Evolutionary conservation across 2,797 vertebrate species (phyloP).

Genomic region (Steatocranus sp.): DNA sequence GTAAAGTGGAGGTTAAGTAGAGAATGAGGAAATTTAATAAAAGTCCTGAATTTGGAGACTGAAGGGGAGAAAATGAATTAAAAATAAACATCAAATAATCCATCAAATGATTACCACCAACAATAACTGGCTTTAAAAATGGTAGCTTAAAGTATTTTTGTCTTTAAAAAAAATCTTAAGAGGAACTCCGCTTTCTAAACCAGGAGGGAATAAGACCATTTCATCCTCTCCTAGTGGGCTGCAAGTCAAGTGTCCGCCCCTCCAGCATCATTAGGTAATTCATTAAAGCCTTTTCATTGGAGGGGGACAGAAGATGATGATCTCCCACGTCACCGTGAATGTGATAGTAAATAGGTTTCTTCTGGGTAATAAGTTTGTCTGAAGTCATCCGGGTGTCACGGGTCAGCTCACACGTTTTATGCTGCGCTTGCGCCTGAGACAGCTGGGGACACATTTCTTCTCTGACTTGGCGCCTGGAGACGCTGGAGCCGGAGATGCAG

Average conservation of each 20-base stretch:
- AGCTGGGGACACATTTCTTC: conserved; percentile 60
- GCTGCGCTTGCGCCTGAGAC: conserved; percentile 63
- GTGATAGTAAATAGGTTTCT: background rate
- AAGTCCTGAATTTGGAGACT: background rate
- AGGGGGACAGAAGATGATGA: background rate
- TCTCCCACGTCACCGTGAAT: background rate
- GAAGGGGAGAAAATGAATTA: background rate
- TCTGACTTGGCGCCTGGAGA: conserved; percentile 53
- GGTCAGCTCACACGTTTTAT: conserved; percentile 68
- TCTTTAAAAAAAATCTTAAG: background rate
- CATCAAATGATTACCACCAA: background rate
- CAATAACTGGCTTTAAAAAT: background rate
- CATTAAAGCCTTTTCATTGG: background rate
- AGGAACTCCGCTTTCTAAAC: background rate
- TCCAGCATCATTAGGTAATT: background rate
- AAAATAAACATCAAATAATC: background rate
- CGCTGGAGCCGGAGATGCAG: conserved; percentile 13
- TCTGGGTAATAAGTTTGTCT: conserved; percentile 8
- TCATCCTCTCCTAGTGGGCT: background rate
- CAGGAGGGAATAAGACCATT: background rate
- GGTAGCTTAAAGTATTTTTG: background rate
- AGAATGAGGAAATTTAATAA: background rate
- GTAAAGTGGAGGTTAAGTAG: background rate
- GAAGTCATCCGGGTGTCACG: background rate
- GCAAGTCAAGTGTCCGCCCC: background rate